Conservation (phyloP, 2,888 invertebrate genomes). For the Trilocha varians region DNA sequence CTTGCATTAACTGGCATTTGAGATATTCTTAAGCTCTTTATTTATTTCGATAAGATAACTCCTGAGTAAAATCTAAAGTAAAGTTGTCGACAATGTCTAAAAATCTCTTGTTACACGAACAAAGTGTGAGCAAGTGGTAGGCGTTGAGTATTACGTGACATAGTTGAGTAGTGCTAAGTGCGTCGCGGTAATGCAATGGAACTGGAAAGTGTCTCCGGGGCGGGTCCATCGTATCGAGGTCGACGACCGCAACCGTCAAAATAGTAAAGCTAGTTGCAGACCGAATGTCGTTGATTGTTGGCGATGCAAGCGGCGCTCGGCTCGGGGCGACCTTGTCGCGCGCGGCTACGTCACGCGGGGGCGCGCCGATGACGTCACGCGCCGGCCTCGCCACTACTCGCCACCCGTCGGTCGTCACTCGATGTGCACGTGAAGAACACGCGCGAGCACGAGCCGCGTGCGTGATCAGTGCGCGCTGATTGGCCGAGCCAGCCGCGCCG, state of each 20-base stretch:
- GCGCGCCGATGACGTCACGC: constrained; percentile 75
- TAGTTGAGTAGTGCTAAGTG: neutral
- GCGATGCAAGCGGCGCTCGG: constrained; percentile 23
- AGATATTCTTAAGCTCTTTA: no score
- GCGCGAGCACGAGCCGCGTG: constrained; percentile 83
- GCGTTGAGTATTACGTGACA: neutral
- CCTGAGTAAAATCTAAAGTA: no score
- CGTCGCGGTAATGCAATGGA: no score
- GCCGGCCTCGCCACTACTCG: constrained; percentile 67
- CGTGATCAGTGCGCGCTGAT: constrained; percentile 77
- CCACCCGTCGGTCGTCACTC: constrained; percentile 88
- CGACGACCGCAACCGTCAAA: constrained; percentile 42
- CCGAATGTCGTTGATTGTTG: constrained; percentile 25
- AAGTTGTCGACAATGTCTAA: neutral
- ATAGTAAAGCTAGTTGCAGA: constrained; percentile 35
- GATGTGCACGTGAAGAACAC: constrained; percentile 89
- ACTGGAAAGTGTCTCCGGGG: neutral
- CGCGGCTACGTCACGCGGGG: constrained; percentile 60
- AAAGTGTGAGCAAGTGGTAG: no score
- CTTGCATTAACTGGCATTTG: neutral
- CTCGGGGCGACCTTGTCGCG: constrained; percentile 45
- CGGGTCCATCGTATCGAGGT: constrained; percentile 19
- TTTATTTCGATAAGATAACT: no score
- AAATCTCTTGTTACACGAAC: no score
- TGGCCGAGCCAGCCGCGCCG: constrained; percentile 82